phyloP scores from a whole-genome alignment of 2,113 vertebrate species.

The Zosterops japonicus region DNA sequence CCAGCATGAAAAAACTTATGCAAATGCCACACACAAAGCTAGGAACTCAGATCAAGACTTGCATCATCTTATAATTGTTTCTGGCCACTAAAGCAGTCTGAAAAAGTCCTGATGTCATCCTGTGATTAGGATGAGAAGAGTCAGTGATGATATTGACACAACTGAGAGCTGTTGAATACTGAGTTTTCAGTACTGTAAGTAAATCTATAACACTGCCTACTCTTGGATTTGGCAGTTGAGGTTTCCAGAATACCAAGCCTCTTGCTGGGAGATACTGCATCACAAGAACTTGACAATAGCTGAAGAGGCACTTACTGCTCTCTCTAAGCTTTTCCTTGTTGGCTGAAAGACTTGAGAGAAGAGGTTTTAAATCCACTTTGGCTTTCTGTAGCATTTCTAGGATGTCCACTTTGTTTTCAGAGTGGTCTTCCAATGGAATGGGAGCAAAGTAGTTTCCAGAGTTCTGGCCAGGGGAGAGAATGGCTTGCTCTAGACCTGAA shows the following conservation, averaged over 20 bases:
- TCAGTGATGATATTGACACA: not conserved
- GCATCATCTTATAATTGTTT: not conserved
- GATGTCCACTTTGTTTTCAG: conserved; percentile 96
- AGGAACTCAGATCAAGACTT: not conserved
- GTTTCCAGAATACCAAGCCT: conserved; percentile 23
- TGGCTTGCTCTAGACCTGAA: conserved; percentile 85
- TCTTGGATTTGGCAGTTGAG: not conserved
- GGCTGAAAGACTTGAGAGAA: conserved; percentile 92
- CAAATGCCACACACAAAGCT: not conserved
- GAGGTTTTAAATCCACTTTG: conserved; percentile 96
- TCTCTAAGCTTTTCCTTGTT: conserved; percentile 96
- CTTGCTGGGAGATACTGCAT: conserved; percentile 43
- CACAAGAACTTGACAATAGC: conserved; percentile 47
- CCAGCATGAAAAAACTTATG: not conserved
- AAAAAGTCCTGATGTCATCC: conserved; percentile 25
- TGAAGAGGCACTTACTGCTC: conserved; percentile 88
- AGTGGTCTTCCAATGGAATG: conserved; percentile 87
- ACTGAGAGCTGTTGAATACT: not conserved
- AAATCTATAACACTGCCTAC: not conserved
- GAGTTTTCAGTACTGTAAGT: not conserved
- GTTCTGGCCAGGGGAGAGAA: conserved; percentile 86
- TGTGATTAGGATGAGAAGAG: conserved; percentile 42
- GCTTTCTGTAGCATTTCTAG: conserved; percentile 96
- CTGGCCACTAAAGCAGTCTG: not conserved
- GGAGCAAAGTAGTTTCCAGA: conserved; percentile 92